phyloP scores from a whole-genome alignment of 2,113 vertebrate genomes.

The Pithys albifrons region DNA sequence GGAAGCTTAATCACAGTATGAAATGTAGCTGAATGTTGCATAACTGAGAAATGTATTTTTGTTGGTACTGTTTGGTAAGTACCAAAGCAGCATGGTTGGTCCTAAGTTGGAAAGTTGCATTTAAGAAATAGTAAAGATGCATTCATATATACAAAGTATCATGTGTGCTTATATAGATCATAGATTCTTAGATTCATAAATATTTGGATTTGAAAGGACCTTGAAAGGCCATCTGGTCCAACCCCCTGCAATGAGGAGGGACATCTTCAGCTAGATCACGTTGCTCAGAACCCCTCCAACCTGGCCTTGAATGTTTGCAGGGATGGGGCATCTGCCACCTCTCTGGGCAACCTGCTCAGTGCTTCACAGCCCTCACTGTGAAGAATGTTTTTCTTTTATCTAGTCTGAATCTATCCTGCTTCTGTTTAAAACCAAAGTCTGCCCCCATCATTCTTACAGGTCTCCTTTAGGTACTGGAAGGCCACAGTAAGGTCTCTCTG shows the following conservation, averaged over 20 bases:
- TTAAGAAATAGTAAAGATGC: not conserved
- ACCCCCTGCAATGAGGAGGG: not conserved
- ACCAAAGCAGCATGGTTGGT: not conserved
- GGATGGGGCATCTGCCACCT: not conserved
- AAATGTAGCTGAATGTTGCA: not conserved
- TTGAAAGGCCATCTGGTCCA: not conserved
- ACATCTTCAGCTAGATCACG: not conserved
- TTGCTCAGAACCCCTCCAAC: not conserved
- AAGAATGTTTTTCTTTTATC: not conserved
- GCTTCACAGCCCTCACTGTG: not conserved
- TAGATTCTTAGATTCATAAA: not conserved
- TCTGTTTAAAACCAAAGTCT: not conserved
- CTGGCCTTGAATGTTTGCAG: not conserved
- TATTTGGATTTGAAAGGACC: not conserved
- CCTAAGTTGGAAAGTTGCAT: not conserved
- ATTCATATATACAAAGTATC: not conserved
- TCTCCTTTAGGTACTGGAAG: not conserved
- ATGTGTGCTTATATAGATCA: not conserved
- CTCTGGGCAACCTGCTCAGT: not conserved
- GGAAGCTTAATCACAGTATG: not conserved
- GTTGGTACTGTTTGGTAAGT: not conserved
- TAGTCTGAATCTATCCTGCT: not conserved
- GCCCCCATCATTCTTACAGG: not conserved
- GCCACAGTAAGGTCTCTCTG: rapidly evolving
- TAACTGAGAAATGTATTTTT: not conserved